These are phyloP conservation scores for Poecile atricapillus DNA, from an alignment of 2,113 vertebrate genomes.

Conservation along the genomic window DNA sequence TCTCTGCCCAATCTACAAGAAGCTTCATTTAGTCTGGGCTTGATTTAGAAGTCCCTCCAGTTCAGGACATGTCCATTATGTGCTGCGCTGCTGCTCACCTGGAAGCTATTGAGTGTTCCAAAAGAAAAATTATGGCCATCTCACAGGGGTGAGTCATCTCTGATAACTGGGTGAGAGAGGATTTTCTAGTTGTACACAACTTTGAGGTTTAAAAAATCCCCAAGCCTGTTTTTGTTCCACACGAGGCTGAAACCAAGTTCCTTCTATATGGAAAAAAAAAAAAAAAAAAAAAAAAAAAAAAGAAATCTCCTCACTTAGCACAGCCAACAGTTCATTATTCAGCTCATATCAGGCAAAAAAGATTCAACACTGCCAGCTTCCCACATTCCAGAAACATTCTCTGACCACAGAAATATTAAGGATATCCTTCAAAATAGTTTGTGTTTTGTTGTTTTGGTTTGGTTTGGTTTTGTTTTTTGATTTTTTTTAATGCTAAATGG, in stretches of 20 bases:
- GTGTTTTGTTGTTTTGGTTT: background rate
- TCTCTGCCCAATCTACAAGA: background rate
- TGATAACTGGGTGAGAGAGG: background rate
- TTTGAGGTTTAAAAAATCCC: background rate
- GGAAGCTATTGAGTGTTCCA: background rate
- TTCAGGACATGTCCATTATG: background rate
- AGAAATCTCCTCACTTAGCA: background rate
- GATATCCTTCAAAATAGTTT: background rate
- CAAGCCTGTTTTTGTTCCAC: background rate
- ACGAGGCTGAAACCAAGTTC: background rate
- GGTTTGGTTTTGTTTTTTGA: background rate
- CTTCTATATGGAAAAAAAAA: background rate
- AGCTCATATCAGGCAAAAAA: background rate
- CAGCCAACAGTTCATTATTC: slow-evolving; percentile 5
- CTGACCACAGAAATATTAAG: background rate
- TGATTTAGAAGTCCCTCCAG: background rate
- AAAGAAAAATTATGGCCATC: background rate
- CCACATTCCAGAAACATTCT: background rate
- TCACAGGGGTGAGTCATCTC: background rate
- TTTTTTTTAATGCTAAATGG: background rate
- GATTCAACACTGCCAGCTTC: background rate
- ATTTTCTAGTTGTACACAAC: background rate
- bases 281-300: background rate
- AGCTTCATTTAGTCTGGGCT: background rate
- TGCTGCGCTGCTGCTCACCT: background rate